These are phyloP conservation scores for Lynx canadensis DNA, from an alignment of 2,113 vertebrate species.

Conservation along the genomic window DNA sequence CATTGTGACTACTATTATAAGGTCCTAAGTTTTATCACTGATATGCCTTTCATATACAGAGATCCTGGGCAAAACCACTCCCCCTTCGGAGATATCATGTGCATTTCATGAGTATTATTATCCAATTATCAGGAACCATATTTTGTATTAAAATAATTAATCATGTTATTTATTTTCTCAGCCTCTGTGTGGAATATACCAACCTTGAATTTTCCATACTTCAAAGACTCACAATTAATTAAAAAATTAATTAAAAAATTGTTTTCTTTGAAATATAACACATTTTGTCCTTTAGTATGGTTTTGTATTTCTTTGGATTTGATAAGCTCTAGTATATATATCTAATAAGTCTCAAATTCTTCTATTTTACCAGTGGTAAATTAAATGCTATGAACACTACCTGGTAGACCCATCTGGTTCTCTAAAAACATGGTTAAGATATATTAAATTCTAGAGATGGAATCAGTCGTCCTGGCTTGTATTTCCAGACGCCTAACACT, in stretches of 20 bases:
- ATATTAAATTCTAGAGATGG: neutral
- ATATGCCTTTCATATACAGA: neutral
- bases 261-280: neutral
- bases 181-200: neutral
- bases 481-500: neutral
- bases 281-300: neutral
- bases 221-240: neutral
- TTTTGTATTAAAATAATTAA: neutral
- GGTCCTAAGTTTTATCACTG: neutral
- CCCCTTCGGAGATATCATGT: neutral
- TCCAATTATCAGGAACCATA: neutral
- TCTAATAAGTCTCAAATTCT: neutral
- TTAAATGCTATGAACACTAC: neutral
- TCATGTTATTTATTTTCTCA: neutral
- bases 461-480: neutral
- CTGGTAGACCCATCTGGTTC: neutral
- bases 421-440: neutral
- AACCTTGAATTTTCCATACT: neutral
- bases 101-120: neutral
- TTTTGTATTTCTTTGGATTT: neutral
- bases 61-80: neutral
- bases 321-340: neutral
- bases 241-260: neutral
- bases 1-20: neutral
- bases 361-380: neutral